Evolutionary conservation across 2,888 invertebrate species (phyloP), one percentile per base, ranked within the genome.

Genomic region (Nematopogon swammerdamellus): DNA sequence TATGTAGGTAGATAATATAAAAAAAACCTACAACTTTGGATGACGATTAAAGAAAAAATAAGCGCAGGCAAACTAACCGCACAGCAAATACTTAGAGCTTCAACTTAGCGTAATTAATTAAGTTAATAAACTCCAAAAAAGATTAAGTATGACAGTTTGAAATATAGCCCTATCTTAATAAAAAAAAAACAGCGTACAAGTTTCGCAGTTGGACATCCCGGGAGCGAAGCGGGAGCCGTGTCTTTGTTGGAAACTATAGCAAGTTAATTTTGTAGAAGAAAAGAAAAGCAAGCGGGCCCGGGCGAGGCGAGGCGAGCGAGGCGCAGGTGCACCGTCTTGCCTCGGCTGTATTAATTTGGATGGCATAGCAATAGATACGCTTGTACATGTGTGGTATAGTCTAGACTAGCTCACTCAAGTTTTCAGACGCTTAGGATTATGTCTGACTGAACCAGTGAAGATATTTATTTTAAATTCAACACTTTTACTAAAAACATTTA

Each of bases 81-180:
- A 25, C 25, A 36, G 8, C 36, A 36, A 36, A 3, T 14, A 36
- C 11, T 3, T 14, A 36, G 8, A 14, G 11, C 36, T 14, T 14
- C 36, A 36, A 8, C 36, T 14, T 8, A 36, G 14, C 36, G 11
- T 14, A 36, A 36, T 36, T 36, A 25, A 74, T 76, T 76, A 46
- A 50, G 20, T 50, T 50, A 76, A 68, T 75, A 70, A 77, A 79
- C 73, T 79, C 77, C 77, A 79, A 79, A 79, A 76, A 74, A 79
- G 79, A 79, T 79, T 77, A 79, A 79, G 67, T 76, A 74, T 77
- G 79, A 77, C 79, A 79, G 72, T 75, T 75, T 79, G 79, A 79
- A 79, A 79, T 79, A 79, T 77, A 69, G 75, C 66, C 45, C 30
- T 42, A 25, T 17, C n/a, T n/a, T n/a, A n/a, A n/a, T 61, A 58